Base-by-base conservation (phyloP, 2,113 vertebrate genomes). In the Herpetotheres cachinnans region DNA sequence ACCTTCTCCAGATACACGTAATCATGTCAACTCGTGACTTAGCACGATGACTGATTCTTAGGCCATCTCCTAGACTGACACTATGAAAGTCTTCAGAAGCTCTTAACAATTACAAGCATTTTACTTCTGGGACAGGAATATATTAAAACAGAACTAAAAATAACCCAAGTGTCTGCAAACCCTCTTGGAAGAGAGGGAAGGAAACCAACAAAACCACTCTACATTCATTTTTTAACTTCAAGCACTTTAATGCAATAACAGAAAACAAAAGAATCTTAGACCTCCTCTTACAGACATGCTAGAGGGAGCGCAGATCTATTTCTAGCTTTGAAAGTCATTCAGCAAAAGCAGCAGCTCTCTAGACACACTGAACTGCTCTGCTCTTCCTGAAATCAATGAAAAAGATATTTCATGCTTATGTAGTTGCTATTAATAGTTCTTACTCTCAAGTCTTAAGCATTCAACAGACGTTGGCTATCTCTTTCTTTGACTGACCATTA, bases 61-160 rank as follows among this genome's bases (percentile, higher is more conserved):
- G 38, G 72, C 54, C 73, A 40, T 67, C 69, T 82, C 72, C 56
- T 71, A n/a, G 21, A 32, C 34, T 34, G 36, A 42, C 70, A 42
- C 52, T 76, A 7, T 49, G 50, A 67, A n/a, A 78, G 30, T 50
- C 82, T 76, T 90, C 47, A 85, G 61, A 76, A 85, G 69, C 56
- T 80, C 30, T 34, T 36, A 83, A 21, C 54, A 29, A 46, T 66
- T 87, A 63, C 19, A 58, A 67, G 52, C 44, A 26, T 59, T 63
- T 91, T 65, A 82, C 49, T 90, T 86, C 65, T 93, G 52, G 36
- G 30, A 58, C 26, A 56, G 66, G 38, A 81, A 63, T 89, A 63
- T 56, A 83, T 89, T 83, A 56, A 71, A 88, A 70, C 30, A 74
- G 69, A 87, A 69, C 78, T 91, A 95, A 88, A 95, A 96, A 91